Base-by-base conservation (phyloP, 1,140 invertebrate species). In the Palaemon carinicauda region DNA sequence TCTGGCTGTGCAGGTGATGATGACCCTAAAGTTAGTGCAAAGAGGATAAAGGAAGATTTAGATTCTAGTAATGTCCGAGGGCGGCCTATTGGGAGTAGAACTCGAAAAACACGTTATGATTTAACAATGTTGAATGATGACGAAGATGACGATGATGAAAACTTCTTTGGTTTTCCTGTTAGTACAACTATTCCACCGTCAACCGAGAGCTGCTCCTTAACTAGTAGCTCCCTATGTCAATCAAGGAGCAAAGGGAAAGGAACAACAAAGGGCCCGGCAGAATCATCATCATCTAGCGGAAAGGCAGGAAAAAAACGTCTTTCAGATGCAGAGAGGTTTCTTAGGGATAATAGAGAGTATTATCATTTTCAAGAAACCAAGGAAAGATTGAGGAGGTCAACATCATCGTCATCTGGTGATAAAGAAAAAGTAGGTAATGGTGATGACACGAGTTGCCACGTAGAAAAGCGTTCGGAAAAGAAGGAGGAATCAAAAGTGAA, bases 331-430 rank as follows among this genome's bases (percentile, higher is more conserved):
- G 89, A 89, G 65, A 88, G 89, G 51, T 89, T 89, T 52, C 53
- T 89, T 24, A 82, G 89, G 52, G 89, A 89, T 52, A 89, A 89
- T 33, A 60, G 80, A 50, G 89, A 89, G 56, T 89, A 89, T 73
- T 89, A 89, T 50, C 89, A 89, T 71, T 89, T 89, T 53, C 89
- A 87, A 78, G 89, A 89, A 82, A 89, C 89, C 19, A 60, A 79
- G 60, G 89, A 89, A 31, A 77, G 89, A 50, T 73, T 89, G 21
- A 51, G 89, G 33, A 87, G 82, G 31, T 88, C 87, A 9, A 79
- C 87, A 52, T 85, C 74, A 29, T 73, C 84, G 1, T 41, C 41
- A 19, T 52, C 77, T 3, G 65, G 17, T 53, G 80, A 71, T 15
- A 79, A 88, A 27, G 81, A 88, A 60, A 71, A 74, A 56, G 10